phyloP scores from a whole-genome alignment of 1,140 invertebrate species.

The Heliconius nattereri region DNA sequence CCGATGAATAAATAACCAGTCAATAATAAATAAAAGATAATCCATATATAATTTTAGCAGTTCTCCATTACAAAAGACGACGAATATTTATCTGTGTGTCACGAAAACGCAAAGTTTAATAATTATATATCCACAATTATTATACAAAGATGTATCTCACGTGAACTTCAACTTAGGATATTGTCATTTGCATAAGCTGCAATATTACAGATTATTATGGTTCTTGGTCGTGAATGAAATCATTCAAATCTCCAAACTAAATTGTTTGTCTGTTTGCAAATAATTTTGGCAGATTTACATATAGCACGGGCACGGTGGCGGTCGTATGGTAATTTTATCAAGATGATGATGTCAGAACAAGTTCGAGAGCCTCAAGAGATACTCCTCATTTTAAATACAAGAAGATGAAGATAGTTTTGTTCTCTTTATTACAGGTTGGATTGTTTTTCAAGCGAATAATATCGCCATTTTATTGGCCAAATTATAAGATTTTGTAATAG shows the following conservation, averaged over 20 bases:
- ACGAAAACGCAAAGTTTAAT: not conserved
- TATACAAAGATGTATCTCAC: not conserved
- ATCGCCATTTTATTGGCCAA: not conserved
- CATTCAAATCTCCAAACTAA: conserved; percentile 1
- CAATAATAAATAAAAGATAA: too few relatives aligned
- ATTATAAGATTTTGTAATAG: not conserved
- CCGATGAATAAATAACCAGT: too few relatives aligned
- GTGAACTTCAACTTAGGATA: conserved; percentile 1
- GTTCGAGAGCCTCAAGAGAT: not conserved
- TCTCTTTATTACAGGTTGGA: conserved; percentile 5
- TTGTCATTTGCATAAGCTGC: conserved; percentile 6
- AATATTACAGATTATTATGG: not conserved
- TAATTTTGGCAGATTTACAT: conserved; percentile 11
- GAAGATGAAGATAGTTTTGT: not conserved
- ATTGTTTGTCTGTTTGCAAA: conserved; percentile 3
- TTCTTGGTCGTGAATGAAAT: not conserved
- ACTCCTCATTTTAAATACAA: not conserved
- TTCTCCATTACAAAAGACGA: not conserved
- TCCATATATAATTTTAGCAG: too few relatives aligned
- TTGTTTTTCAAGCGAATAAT: not conserved
- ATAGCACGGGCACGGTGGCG: not conserved
- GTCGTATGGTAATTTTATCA: not conserved
- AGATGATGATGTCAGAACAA: conserved; percentile 10
- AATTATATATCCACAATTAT: not conserved
- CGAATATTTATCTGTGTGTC: not conserved